Percentiles rank a stretch among this genome's conserved stretches.
Conservation (phyloP, 2,113 vertebrate species). For the Addax nasomaculatus region DNA sequence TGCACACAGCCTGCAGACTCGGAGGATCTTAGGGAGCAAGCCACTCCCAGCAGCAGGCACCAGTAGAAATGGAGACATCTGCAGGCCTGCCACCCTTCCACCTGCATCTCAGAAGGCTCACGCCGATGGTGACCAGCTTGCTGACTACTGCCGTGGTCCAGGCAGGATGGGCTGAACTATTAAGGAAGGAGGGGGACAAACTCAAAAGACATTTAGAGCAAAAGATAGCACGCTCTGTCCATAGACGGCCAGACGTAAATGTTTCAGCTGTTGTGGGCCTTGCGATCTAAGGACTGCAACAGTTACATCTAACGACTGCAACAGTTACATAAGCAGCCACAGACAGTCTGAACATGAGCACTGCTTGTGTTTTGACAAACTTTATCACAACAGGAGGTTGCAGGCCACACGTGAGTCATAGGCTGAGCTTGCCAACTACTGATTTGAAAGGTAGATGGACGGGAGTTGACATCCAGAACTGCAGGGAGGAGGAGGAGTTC, state of each 20-base stretch:
- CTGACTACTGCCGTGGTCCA: background rate
- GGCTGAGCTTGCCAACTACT: background rate
- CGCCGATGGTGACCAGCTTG: background rate
- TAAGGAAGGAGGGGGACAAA: background rate
- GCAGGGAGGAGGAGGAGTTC: background rate
- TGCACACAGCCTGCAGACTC: background rate
- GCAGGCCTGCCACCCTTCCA: background rate
- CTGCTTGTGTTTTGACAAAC: background rate
- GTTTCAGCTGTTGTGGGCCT: background rate
- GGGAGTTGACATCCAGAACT: background rate
- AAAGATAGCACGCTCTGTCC: background rate
- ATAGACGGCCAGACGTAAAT: background rate
- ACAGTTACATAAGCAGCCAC: background rate
- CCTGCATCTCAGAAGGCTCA: background rate
- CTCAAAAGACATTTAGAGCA: background rate
- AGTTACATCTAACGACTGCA: background rate
- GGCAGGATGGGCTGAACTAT: background rate
- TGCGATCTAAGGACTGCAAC: background rate
- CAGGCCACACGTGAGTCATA: background rate
- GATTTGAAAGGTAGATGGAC: background rate
- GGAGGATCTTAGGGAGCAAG: accelerated
- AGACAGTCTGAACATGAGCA: background rate
- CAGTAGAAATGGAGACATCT: background rate
- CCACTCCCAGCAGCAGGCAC: background rate
- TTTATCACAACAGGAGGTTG: background rate